Percentiles rank a stretch among this genome's conserved stretches.
These are phyloP conservation scores for Drosophila yakuba DNA, from an alignment of 1,140 invertebrate species.

Conservation along the genomic window DNA sequence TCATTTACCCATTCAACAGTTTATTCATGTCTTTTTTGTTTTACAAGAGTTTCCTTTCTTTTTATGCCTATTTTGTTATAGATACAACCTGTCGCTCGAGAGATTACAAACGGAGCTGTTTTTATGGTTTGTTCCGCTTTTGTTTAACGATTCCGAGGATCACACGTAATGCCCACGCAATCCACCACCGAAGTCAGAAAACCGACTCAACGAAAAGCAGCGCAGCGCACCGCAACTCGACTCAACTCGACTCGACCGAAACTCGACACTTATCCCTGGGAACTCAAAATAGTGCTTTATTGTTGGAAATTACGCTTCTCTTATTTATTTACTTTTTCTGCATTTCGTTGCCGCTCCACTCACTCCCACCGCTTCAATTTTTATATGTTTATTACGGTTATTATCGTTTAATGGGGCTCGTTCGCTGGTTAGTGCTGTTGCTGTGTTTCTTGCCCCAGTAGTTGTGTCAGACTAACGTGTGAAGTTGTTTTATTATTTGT, in stretches of 20 bases:
- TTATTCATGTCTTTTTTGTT: slow-evolving; percentile 18
- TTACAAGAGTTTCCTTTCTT: slow-evolving; percentile 29
- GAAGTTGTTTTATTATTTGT: slow-evolving; percentile 84
- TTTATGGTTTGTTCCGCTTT: slow-evolving; percentile 62
- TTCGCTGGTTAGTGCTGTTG: slow-evolving; percentile 31
- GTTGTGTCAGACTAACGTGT: slow-evolving; percentile 62
- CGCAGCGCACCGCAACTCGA: too few relatives aligned
- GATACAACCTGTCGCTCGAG: slow-evolving; percentile 56
- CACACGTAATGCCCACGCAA: slow-evolving; percentile 20
- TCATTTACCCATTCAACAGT: neutral
- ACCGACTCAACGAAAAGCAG: slow-evolving; percentile 14
- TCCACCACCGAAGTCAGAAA: slow-evolving; percentile 10
- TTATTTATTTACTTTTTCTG: slow-evolving; percentile 57
- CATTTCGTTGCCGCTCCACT: slow-evolving; percentile 29
- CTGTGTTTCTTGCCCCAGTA: slow-evolving; percentile 33
- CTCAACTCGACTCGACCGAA: slow-evolving; percentile 16
- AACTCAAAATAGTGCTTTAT: slow-evolving; percentile 73
- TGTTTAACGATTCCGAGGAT: slow-evolving; percentile 36
- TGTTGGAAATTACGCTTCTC: slow-evolving; percentile 55
- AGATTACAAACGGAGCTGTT: slow-evolving; percentile 34
- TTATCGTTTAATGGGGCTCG: slow-evolving; percentile 81
- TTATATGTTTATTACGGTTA: slow-evolving; percentile 84
- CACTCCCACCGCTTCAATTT: slow-evolving; percentile 74
- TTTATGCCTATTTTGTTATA: slow-evolving; percentile 59
- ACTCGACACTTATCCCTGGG: neutral